Conservation (phyloP, 2,888 invertebrate species). For the Theodoxus fluviatilis region DNA sequence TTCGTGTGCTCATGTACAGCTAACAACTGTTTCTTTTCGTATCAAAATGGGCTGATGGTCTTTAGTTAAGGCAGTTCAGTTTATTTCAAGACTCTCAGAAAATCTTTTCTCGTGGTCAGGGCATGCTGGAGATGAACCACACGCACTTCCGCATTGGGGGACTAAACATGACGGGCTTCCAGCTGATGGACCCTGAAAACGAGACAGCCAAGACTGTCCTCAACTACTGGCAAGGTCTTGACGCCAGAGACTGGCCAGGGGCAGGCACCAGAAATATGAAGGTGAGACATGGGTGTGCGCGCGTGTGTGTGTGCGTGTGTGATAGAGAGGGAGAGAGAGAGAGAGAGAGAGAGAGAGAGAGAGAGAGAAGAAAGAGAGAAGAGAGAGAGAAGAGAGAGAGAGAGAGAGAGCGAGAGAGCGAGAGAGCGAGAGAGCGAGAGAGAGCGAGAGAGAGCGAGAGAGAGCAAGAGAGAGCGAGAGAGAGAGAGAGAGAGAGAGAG, state of each 20-base stretch:
- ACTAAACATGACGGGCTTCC: conserved; percentile 89
- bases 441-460: too few relatives aligned
- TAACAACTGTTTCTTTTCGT: too few relatives aligned
- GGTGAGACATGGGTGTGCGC: conserved; percentile 69
- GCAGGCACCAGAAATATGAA: conserved; percentile 87
- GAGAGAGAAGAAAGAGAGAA: too few relatives aligned
- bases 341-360: not conserved
- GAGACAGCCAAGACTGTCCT: conserved; percentile 75
- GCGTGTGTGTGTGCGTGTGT: conserved; percentile 10
- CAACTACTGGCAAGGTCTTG: conserved; percentile 83
- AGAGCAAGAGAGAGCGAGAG: not conserved
- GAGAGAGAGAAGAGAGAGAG: too few relatives aligned
- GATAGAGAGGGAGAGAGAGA: not conserved
- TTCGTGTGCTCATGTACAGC: too few relatives aligned
- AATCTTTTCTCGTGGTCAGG: too few relatives aligned
- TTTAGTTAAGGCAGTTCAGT: too few relatives aligned
- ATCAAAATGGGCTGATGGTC: too few relatives aligned
- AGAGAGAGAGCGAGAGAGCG: too few relatives aligned
- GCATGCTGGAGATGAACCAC: conserved; percentile 87
- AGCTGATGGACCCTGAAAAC: conserved; percentile 75
- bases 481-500: not conserved
- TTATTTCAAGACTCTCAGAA: too few relatives aligned
- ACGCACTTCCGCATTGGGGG: conserved; percentile 92
- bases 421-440: too few relatives aligned
- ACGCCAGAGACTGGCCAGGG: conserved; percentile 76